Base-by-base conservation (phyloP, 2,888 invertebrate genomes). In the Hyposoter didymator region DNA sequence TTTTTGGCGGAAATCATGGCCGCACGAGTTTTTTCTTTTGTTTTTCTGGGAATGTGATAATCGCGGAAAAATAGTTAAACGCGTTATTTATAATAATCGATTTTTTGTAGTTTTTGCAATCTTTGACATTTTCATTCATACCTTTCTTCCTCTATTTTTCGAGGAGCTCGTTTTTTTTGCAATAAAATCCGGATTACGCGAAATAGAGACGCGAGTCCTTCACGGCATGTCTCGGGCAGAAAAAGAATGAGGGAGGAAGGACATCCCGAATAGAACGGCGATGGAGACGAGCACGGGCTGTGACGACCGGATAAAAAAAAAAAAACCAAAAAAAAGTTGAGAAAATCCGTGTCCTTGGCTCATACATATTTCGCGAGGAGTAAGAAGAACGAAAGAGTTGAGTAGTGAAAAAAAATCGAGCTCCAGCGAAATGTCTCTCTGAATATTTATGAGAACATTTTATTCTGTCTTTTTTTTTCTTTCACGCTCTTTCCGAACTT, bases 401-500 rank as follows among this genome's bases (percentile, higher is more conserved):
- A 39, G 43, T 28, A 72, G 49, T 39, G 66, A 66, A 22, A n/a
- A 28, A 59, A 78, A 45, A 59, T 49, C 22, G 8, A 32, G 32
- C 39, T 72, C 12, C 22, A 62, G 49, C 28, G 62, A 64, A 70
- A 52, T 32, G 39, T 66, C 47, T 28, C 55, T 78, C 49, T 72
- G 66, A 82, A 82, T 78, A 84, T 82, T 81, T 82, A 82, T 82
- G 69, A 69, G 45, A 35, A 78, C 67, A 19, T 76, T 66, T 66
- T 45, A 47, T n/a, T 67, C n/a, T 32, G 49, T 72, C 62, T 32
- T 70, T 62, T 49, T 14, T 62, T 64, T 72, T 66, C 4, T 32
- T n/a, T 19, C 66, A 47, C 84, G 17, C 49, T 84, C 22, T 79
- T 66, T 35, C 22, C 28, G 43, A 59, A 59, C 55, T 73, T 55